Conservation (phyloP, 1,140 invertebrate genomes). For the Drosophila sproati region DNA sequence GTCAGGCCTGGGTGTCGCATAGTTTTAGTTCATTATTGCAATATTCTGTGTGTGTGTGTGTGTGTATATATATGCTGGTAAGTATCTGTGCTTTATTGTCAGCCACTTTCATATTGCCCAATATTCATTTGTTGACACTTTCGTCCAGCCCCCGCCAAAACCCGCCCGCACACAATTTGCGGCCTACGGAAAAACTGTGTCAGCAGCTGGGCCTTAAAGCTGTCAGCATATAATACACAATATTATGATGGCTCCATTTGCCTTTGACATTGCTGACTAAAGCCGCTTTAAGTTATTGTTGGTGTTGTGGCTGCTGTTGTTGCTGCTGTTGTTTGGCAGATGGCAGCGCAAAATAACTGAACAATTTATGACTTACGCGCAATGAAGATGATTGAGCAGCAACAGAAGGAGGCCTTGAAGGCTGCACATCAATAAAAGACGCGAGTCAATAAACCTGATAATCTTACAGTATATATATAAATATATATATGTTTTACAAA, state of each 20-base stretch:
- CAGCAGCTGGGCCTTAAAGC: constrained; percentile 46
- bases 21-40: constrained; percentile 47
- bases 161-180: neutral
- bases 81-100: constrained; percentile 33
- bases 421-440: constrained; percentile 2
- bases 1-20: neutral
- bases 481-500: neutral
- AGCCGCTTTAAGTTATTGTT: constrained; percentile 20
- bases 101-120: constrained; percentile 48
- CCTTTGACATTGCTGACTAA: constrained; percentile 31
- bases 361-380: constrained; percentile 38
- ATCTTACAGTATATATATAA: neutral
- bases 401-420: neutral
- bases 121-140: constrained; percentile 51
- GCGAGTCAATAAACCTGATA: constrained; percentile 41
- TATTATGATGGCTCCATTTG: constrained; percentile 46
- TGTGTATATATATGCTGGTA: constrained; percentile 1
- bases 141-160: neutral
- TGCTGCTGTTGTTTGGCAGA: constrained; percentile 14
- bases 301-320: neutral
- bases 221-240: constrained; percentile 51
- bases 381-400: constrained; percentile 1
- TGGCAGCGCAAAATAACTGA: constrained; percentile 33
- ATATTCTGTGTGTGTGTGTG: constrained; percentile 17
- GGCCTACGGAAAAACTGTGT: constrained; percentile 30